Conservation (phyloP, 2,113 vertebrate species). For the Python bivittatus region DNA sequence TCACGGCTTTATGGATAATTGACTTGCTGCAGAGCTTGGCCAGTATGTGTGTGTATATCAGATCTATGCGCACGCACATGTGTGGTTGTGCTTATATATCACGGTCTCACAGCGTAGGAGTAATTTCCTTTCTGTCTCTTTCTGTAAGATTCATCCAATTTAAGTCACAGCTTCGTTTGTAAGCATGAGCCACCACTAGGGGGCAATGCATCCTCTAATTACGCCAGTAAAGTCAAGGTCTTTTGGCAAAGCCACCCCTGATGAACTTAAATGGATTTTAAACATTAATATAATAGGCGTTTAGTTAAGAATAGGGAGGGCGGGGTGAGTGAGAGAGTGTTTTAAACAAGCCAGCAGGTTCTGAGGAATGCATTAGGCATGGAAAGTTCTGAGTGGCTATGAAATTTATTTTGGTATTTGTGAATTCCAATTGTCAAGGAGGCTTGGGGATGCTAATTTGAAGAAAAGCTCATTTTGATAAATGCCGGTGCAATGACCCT, state of each 20-base stretch:
- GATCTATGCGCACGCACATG: background rate
- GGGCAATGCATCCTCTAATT: slow-evolving; percentile 76
- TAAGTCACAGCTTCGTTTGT: slow-evolving; percentile 65
- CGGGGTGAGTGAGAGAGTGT: slow-evolving; percentile 43
- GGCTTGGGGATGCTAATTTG: slow-evolving; percentile 66
- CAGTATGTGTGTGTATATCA: background rate
- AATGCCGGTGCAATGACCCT: slow-evolving; percentile 56
- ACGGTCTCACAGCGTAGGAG: slow-evolving; percentile 24
- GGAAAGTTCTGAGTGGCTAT: slow-evolving; percentile 56
- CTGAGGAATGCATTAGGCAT: slow-evolving; percentile 57
- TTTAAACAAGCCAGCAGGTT: slow-evolving; percentile 62
- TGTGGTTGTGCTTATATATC: background rate
- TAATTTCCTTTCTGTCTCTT: slow-evolving; percentile 58
- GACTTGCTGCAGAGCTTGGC: background rate
- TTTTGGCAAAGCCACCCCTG: slow-evolving; percentile 51
- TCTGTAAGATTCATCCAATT: slow-evolving; percentile 68
- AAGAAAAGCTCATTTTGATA: slow-evolving; percentile 64
- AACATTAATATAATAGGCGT: slow-evolving; percentile 68
- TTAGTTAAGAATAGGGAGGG: slow-evolving; percentile 63
- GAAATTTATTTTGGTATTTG: slow-evolving; percentile 57
- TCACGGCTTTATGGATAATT: background rate
- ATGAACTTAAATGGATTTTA: slow-evolving; percentile 73
- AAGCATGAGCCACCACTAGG: slow-evolving; percentile 70
- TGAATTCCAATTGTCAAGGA: slow-evolving; percentile 41
- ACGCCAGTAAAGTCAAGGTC: slow-evolving; percentile 49